Conservation (phyloP, 2,888 invertebrate genomes). For the Apamea crenata region DNA sequence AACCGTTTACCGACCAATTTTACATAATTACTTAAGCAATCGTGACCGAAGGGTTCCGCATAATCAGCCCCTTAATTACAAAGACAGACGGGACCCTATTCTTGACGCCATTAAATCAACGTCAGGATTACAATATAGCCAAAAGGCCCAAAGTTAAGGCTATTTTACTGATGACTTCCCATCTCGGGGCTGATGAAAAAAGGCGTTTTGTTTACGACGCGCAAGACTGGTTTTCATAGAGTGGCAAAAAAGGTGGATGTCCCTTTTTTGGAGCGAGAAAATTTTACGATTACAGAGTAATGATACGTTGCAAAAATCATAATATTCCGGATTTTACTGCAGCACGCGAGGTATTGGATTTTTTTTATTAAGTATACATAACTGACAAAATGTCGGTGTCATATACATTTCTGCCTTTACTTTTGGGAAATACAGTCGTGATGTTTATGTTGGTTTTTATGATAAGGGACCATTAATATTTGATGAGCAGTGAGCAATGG, state of each 20-base stretch:
- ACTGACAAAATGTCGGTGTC: neutral
- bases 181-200: conserved; percentile 61
- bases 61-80: conserved; percentile 66
- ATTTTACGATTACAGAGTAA: neutral
- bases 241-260: neutral
- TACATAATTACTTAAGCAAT: conserved; percentile 64
- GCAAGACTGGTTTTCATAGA: conserved; percentile 37
- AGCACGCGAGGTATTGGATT: neutral
- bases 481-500: too few species aligned
- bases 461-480: too few species aligned
- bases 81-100: conserved; percentile 54
- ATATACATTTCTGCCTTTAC: neutral
- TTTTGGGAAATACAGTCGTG: too few species aligned
- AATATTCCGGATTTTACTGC: conserved; percentile 6
- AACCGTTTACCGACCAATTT: conserved; percentile 55
- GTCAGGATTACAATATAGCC: conserved; percentile 58
- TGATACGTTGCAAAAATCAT: neutral
- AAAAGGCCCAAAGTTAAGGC: conserved; percentile 41
- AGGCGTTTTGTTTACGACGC: conserved; percentile 47
- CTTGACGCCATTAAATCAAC: conserved; percentile 64
- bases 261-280: neutral
- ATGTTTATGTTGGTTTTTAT: neutral
- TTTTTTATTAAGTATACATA: conserved; percentile 7
- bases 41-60: conserved; percentile 57
- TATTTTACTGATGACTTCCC: conserved; percentile 54